These are phyloP conservation scores for Drosophila rufa DNA, from an alignment of 1,140 invertebrate genomes.

Conservation along the genomic window DNA sequence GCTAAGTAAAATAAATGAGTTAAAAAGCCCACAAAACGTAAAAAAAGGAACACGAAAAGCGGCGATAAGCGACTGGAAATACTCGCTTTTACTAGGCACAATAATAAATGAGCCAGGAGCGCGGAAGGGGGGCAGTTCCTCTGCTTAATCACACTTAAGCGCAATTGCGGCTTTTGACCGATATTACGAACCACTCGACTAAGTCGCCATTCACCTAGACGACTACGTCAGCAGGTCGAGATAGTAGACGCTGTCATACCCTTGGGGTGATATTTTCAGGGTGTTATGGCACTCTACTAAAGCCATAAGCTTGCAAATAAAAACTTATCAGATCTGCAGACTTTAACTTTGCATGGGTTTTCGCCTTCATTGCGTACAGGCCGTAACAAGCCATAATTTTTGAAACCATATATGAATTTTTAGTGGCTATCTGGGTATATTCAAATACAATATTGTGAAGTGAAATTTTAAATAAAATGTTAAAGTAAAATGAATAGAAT, in stretches of 20 bases:
- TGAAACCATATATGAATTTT: background rate
- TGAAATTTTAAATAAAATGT: too few species aligned
- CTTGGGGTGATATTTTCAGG: background rate
- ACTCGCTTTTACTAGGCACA: slow-evolving; percentile 49
- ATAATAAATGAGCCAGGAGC: slow-evolving; percentile 23
- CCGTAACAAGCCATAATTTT: too few species aligned
- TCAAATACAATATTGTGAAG: background rate
- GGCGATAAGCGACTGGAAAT: slow-evolving; percentile 60
- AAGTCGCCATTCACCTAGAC: slow-evolving; percentile 57
- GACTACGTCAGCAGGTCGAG: slow-evolving; percentile 33
- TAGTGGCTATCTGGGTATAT: too few species aligned
- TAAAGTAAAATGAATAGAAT: too few species aligned
- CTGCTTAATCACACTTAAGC: slow-evolving; percentile 76
- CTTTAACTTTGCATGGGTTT: background rate
- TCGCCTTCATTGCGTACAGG: background rate
- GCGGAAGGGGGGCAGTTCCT: slow-evolving; percentile 18
- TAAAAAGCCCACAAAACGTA: slow-evolving; percentile 56
- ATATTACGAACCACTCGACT: slow-evolving; percentile 62
- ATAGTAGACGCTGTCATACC: slow-evolving; percentile 40
- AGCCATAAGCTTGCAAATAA: slow-evolving; percentile 9
- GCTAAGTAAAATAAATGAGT: slow-evolving; percentile 74
- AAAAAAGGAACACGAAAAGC: slow-evolving; percentile 23
- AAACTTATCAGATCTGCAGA: slow-evolving; percentile 8
- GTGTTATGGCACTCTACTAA: slow-evolving; percentile 8
- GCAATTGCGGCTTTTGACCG: slow-evolving; percentile 81